These are phyloP conservation scores for Onychomys leucogaster DNA, from an alignment of 2,797 vertebrate species.

Conservation along the genomic window DNA sequence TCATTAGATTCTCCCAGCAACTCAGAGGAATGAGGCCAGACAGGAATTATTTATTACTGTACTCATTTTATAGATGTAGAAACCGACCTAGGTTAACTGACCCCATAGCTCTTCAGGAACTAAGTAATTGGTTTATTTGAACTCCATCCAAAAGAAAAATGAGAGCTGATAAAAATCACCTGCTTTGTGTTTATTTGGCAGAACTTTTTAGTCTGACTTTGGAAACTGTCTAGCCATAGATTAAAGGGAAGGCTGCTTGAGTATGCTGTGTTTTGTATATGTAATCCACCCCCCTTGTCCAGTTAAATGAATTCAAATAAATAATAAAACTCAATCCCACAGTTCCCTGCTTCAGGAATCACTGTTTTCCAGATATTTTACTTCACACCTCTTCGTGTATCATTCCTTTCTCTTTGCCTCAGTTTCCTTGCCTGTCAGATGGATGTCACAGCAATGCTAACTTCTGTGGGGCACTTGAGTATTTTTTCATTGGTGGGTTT, in stretches of 20 bases:
- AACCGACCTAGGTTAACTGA: conserved; percentile 54
- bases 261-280: background rate
- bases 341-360: background rate
- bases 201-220: conserved; percentile 7
- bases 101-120: conserved; percentile 60
- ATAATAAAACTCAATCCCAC: background rate
- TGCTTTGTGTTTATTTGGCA: conserved; percentile 62
- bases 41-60: conserved; percentile 67
- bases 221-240: background rate
- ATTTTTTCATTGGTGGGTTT: background rate
- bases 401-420: background rate
- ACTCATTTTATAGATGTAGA: conserved; percentile 63
- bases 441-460: background rate
- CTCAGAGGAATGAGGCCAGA: background rate
- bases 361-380: background rate
- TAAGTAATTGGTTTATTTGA: conserved; percentile 71
- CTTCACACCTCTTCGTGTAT: background rate
- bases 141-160: conserved; percentile 67
- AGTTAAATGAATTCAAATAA: background rate
- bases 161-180: conserved; percentile 55
- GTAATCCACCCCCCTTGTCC: background rate
- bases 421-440: background rate
- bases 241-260: background rate
- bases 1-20: conserved; percentile 17
- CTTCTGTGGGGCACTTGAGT: background rate